A percentile compares a stretch with the other conserved stretches of the same genome.
Evolutionary conservation across 2,113 vertebrate species (phyloP).

Genomic region (Halichoerus grypus): DNA sequence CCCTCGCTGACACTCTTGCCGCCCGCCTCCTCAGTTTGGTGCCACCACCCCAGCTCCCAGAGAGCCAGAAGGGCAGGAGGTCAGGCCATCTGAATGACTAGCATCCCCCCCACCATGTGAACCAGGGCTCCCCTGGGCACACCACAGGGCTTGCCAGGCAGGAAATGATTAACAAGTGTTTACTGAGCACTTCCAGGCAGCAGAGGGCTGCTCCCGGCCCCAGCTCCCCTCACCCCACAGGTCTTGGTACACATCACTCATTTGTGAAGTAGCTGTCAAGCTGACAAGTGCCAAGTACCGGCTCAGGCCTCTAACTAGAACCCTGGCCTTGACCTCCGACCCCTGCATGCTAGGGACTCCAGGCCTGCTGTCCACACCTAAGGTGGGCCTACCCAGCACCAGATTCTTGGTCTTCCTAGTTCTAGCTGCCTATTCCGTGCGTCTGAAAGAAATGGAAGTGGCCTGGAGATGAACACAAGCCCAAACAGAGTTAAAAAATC

Average conservation of each 20-base stretch:
- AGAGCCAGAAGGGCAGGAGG: neutral
- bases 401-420: neutral
- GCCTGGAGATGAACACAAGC: neutral
- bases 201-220: neutral
- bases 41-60: neutral
- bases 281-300: neutral
- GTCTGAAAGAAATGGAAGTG: neutral
- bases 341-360: neutral
- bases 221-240: neutral
- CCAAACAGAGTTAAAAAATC: neutral
- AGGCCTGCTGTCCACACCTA: neutral
- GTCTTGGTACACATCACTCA: neutral
- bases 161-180: constrained; percentile 40
- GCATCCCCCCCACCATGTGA: neutral
- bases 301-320: neutral
- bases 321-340: neutral
- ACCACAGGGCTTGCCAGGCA: neutral
- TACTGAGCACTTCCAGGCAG: constrained; percentile 22
- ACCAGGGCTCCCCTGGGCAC: neutral
- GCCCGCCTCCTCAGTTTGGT: neutral
- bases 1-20: neutral
- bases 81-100: neutral
- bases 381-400: neutral
- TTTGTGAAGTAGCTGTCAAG: neutral
- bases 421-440: too few species aligned